A percentile compares a stretch with the other conserved stretches of the same genome.
Conservation (phyloP, 2,888 invertebrate species). For the Crepidodera aurea region DNA sequence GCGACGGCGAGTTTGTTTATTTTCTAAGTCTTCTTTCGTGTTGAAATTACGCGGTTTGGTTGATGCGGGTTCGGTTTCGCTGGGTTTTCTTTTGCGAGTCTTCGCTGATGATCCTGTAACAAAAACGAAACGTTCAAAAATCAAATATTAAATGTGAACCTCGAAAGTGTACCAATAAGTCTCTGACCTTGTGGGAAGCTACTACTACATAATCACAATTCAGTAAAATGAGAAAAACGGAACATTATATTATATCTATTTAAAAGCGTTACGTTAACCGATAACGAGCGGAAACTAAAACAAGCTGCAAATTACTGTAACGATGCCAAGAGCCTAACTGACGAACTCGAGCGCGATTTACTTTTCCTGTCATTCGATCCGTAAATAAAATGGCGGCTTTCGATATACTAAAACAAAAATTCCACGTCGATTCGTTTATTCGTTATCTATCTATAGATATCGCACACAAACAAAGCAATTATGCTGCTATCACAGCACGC, state of each 20-base stretch:
- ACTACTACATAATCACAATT: too few relatives aligned
- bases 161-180: too few relatives aligned
- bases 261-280: background rate
- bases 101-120: constrained; percentile 42
- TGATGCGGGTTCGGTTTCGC: constrained; percentile 54
- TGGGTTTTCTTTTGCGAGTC: constrained; percentile 55
- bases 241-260: too few relatives aligned
- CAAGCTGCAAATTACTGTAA: background rate
- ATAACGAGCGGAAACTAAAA: background rate
- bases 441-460: background rate
- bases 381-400: background rate
- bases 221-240: too few relatives aligned
- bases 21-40: constrained; percentile 59
- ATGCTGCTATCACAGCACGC: too few relatives aligned
- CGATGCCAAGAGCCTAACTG: background rate
- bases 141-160: too few relatives aligned
- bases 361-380: background rate
- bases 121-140: constrained; percentile 17
- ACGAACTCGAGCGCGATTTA: background rate
- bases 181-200: too few relatives aligned
- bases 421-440: background rate
- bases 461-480: background rate
- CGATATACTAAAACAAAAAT: background rate
- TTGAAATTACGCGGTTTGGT: constrained; percentile 46
- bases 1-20: constrained; percentile 52